phyloP scores from a whole-genome alignment of 2,797 vertebrate species.

The Cuniculus paca region DNA sequence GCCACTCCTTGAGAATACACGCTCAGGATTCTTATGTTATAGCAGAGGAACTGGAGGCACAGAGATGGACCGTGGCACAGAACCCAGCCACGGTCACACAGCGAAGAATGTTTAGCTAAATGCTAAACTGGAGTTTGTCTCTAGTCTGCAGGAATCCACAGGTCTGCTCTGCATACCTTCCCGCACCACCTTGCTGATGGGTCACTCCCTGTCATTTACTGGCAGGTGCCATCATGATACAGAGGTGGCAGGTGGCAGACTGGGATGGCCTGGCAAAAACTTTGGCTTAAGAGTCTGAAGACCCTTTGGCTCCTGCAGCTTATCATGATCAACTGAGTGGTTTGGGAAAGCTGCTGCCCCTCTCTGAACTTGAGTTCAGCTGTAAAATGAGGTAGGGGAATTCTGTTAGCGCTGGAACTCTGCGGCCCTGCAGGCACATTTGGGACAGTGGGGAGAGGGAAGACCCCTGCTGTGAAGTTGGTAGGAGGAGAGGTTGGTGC shows the following conservation, averaged over 20 bases:
- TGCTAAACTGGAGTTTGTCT: not conserved
- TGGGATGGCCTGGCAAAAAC: not conserved
- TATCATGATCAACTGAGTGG: not conserved
- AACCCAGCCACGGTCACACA: not conserved
- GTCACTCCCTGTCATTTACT: not conserved
- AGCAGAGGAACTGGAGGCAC: not conserved
- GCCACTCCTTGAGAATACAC: not conserved
- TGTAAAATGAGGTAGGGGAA: not conserved
- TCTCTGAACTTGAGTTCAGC: not conserved
- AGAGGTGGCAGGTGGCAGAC: not conserved
- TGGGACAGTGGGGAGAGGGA: not conserved
- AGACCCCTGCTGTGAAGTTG: not conserved
- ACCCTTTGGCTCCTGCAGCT: not conserved
- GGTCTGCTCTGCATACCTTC: not conserved
- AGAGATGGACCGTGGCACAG: not conserved
- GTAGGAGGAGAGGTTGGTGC: not conserved
- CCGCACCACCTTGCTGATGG: fast-evolving
- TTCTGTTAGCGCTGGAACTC: not conserved
- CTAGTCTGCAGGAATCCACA: not conserved
- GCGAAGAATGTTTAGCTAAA: not conserved
- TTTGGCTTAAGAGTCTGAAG: not conserved
- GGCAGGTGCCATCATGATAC: not conserved
- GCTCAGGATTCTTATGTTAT: not conserved
- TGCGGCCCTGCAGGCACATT: fast-evolving
- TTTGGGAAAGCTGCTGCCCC: not conserved